Evolutionary conservation across 1,140 invertebrate genomes (phyloP).

Genomic region (Dolichoris vasculosae): DNA sequence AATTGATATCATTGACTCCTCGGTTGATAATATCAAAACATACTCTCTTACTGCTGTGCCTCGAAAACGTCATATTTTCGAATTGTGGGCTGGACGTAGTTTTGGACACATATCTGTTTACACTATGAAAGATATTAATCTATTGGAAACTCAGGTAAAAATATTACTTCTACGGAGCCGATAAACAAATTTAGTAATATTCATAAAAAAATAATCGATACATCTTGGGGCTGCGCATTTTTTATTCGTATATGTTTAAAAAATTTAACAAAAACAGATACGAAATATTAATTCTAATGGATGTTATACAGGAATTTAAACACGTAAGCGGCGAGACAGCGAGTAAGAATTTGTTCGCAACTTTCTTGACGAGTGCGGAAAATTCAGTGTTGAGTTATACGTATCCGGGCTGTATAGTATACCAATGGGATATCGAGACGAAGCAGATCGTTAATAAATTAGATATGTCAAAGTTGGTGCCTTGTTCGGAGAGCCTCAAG

Average conservation of each 20-base stretch:
- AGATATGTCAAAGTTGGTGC: constrained; percentile 93
- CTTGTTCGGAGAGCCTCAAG: constrained; percentile 92
- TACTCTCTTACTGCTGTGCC: constrained; percentile 69
- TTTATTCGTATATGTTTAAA: background rate
- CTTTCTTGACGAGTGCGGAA: constrained; percentile 71
- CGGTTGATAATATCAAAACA: constrained; percentile 64
- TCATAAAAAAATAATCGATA: too few relatives aligned
- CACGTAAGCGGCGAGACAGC: constrained; percentile 47
- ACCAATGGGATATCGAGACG: constrained; percentile 85
- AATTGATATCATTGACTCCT: constrained; percentile 61
- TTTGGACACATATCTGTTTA: constrained; percentile 85
- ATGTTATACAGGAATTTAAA: constrained; percentile 27
- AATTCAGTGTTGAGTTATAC: constrained; percentile 86
- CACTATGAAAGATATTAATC: constrained; percentile 71
- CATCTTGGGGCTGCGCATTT: too few relatives aligned
- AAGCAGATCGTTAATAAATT: constrained; percentile 85
- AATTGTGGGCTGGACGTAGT: constrained; percentile 84
- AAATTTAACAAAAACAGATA: background rate
- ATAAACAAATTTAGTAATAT: too few relatives aligned
- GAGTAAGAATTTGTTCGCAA: constrained; percentile 69
- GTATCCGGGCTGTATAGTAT: constrained; percentile 85
- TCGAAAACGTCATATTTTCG: constrained; percentile 65
- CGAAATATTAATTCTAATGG: background rate
- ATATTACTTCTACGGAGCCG: background rate
- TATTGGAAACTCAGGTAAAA: constrained; percentile 65